These are phyloP conservation scores for Spea bombifrons DNA, from an alignment of 2,113 vertebrate genomes.

Conservation along the genomic window DNA sequence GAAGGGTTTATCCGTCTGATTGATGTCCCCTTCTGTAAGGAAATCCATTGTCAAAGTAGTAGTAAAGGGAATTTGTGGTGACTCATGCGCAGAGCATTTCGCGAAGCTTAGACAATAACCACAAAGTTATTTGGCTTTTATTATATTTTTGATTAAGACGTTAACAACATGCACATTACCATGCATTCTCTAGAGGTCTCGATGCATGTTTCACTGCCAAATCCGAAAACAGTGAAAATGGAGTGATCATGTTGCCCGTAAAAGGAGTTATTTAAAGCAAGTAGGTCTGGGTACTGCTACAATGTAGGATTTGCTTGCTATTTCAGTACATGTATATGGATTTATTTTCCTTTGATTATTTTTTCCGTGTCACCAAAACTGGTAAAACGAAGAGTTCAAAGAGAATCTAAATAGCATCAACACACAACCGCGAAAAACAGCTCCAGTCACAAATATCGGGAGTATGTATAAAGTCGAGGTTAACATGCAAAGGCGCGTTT, in stretches of 20 bases:
- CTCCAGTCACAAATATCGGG: constrained; percentile 8
- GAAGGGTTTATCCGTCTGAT: constrained; percentile 15
- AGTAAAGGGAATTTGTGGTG: not conserved
- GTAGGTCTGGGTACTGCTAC: not conserved
- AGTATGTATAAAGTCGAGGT: not conserved
- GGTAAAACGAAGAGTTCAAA: constrained; percentile 15
- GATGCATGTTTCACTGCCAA: constrained; percentile 20
- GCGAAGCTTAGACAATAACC: constrained; percentile 6
- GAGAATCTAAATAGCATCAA: not conserved
- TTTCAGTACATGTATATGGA: not conserved
- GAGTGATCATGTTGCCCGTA: constrained; percentile 3
- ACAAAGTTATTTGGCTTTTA: constrained; percentile 18
- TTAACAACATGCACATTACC: constrained; percentile 20
- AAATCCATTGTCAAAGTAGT: constrained; percentile 15
- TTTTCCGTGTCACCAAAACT: constrained; percentile 36
- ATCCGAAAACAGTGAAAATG: constrained; percentile 9
- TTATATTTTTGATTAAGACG: constrained; percentile 38
- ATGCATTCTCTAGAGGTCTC: constrained; percentile 13
- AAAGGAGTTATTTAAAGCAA: constrained; percentile 23
- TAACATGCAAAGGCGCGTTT: not conserved
- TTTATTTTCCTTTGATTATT: constrained; percentile 14
- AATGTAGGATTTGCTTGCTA: not conserved
- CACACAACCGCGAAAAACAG: constrained; percentile 20
- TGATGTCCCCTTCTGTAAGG: not conserved
- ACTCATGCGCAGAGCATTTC: constrained; percentile 24